Conservation (phyloP, 1,140 invertebrate species). For the Aradophagus sp. region DNA sequence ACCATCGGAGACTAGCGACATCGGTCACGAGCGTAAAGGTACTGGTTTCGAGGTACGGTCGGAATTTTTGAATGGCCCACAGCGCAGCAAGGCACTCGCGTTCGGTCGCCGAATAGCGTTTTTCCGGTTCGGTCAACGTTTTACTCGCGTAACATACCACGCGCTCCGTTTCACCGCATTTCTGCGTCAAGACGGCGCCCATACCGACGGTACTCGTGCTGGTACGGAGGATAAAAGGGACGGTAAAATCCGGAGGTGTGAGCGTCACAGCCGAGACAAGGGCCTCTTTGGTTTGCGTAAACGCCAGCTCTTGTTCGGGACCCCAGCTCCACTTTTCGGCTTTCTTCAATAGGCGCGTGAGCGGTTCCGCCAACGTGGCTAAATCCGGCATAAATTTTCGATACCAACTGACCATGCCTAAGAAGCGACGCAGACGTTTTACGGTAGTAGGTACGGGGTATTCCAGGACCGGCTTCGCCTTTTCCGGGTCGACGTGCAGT, state of each 20-base stretch:
- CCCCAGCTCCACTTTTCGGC: slow-evolving; percentile 1
- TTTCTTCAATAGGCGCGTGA: neutral
- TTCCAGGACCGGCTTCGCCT: slow-evolving; percentile 64
- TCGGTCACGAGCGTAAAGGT: neutral
- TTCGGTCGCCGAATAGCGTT: slow-evolving; percentile 22
- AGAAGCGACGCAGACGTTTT: slow-evolving; percentile 26
- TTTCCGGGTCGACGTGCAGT: slow-evolving; percentile 59
- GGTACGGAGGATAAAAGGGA: neutral
- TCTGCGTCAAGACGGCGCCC: slow-evolving; percentile 1
- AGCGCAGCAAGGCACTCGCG: slow-evolving; percentile 31
- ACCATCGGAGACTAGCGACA: neutral
- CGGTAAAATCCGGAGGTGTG: slow-evolving; percentile 1
- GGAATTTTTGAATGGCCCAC: slow-evolving; percentile 18
- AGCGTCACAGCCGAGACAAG: neutral
- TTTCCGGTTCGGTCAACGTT: slow-evolving; percentile 21
- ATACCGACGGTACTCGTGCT: neutral
- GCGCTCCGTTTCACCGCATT: neutral
- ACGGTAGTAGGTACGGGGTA: slow-evolving; percentile 61
- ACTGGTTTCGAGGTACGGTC: neutral
- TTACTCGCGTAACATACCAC: slow-evolving; percentile 2
- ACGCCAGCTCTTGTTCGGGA: neutral
- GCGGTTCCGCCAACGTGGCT: neutral
- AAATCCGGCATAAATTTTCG: slow-evolving; percentile 5
- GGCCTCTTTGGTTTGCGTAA: neutral
- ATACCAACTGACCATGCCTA: slow-evolving; percentile 18